Conservation (phyloP, 2,888 invertebrate species). For the Napeogenes inachia region DNA sequence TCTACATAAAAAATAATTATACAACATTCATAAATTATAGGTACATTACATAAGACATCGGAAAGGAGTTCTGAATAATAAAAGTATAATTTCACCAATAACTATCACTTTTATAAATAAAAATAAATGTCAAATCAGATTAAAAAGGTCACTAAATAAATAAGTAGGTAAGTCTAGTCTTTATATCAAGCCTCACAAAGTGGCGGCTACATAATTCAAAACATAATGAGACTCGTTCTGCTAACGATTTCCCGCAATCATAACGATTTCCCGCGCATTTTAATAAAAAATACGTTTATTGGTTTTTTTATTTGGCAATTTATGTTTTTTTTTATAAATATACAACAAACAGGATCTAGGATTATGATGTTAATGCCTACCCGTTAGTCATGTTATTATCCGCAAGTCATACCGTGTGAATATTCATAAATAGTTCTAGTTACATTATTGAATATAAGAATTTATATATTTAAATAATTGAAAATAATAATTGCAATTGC, state of each 20-base stretch:
- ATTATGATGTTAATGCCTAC: no score
- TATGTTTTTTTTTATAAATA: no score
- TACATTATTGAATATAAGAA: no score
- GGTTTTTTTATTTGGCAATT: background rate
- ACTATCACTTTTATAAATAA: background rate
- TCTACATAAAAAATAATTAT: no score
- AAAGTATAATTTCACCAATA: background rate
- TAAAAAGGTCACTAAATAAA: background rate
- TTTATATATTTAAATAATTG: no score
- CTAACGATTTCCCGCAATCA: background rate
- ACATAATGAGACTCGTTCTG: background rate
- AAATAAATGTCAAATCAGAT: background rate
- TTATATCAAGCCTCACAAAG: background rate
- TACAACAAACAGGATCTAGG: no score
- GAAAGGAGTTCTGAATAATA: background rate
- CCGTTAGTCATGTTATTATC: no score
- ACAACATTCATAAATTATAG: no score
- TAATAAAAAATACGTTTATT: background rate
- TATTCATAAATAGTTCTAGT: no score
- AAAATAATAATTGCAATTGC: no score
- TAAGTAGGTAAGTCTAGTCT: background rate
- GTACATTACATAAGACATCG: no score
- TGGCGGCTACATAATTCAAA: conserved; percentile 1
- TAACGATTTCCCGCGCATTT: background rate
- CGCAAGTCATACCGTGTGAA: no score